phyloP scores from a whole-genome alignment of 1,140 invertebrate genomes.

The Drosophila pseudoananassae region DNA sequence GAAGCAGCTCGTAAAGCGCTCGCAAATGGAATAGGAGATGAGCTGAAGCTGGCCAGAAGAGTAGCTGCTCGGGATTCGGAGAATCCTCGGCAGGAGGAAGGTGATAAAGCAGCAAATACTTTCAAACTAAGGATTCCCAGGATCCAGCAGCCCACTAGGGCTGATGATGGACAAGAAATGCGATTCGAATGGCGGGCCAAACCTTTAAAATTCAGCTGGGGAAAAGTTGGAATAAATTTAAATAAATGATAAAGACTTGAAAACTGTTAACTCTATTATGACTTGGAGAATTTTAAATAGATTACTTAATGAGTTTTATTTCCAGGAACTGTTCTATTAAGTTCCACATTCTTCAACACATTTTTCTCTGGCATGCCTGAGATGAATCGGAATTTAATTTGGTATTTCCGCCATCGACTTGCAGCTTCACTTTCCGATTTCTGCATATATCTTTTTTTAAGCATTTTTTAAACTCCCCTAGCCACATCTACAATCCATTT shows the following conservation, averaged over 20 bases:
- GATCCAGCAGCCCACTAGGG: background rate
- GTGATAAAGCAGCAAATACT: constrained; percentile 33
- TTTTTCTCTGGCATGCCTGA: no score
- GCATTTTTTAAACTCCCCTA: background rate
- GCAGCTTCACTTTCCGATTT: constrained; percentile 5
- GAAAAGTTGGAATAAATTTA: constrained; percentile 7
- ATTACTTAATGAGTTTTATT: background rate
- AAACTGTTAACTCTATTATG: background rate
- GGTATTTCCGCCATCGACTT: background rate
- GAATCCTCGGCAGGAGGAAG: background rate
- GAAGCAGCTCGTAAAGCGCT: constrained; percentile 60
- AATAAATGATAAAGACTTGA: constrained; percentile 1
- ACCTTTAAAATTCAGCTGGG: constrained; percentile 4
- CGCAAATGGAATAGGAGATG: constrained; percentile 71
- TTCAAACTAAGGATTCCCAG: constrained; percentile 10
- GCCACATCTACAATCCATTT: constrained; percentile 28
- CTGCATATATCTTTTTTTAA: background rate
- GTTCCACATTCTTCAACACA: background rate
- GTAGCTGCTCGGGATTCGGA: background rate
- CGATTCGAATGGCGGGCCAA: background rate
- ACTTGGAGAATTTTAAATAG: background rate
- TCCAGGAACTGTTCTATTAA: background rate
- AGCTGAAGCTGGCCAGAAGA: constrained; percentile 20
- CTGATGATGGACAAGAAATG: constrained; percentile 9
- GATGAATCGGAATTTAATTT: constrained; percentile 36